Base-by-base conservation (phyloP, 2,888 invertebrate species). In the Pachycephus smyrnensis region DNA sequence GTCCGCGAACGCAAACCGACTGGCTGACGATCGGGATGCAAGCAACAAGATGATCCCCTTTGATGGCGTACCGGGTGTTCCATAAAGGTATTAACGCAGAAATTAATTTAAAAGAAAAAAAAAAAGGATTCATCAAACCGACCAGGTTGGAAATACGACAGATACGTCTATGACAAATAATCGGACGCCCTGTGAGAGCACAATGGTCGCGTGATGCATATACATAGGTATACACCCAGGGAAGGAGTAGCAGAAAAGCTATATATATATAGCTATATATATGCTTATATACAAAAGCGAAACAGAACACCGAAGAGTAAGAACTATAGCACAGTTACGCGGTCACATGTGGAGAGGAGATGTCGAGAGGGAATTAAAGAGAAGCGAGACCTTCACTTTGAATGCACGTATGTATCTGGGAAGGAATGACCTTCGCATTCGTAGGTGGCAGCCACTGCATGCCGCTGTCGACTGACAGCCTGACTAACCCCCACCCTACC, bases 281-380 rank as follows among this genome's bases (percentile, higher is more conserved):
- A n/a, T n/a, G n/a, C n/a, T n/a, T n/a, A n/a, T n/a, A n/a, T n/a
- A n/a, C n/a, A n/a, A n/a, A 33, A 33, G 23, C 40, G 6, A 55
- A 6, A 55, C 55, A 23, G 55, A 23, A 55, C 23, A 23, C 55
- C 23, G 23, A 55, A 55, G 55, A 55, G 23, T 23, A 55, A 55
- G 55, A 55, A 23, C 6, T 23, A 23, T 23, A 55, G 55, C 71
- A 15, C 71, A 71, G 71, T 31, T 69, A 75, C 75, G 68, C 68
- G 76, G 73, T 77, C 75, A 68, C 77, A 76, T 69, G 77, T 75
- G 77, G 36, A 75, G 33, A 32, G 68, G 73, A 80, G 82, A 80
- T 80, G 81, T 78, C 78, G 79, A 81, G 76, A 81, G 79, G 79
- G 82, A 82, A 84, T 85, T 83, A 78, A 83, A 80, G 79, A 81